Evolutionary conservation across 2,888 invertebrate species (phyloP).

Genomic region (Acleris holmiana): DNA sequence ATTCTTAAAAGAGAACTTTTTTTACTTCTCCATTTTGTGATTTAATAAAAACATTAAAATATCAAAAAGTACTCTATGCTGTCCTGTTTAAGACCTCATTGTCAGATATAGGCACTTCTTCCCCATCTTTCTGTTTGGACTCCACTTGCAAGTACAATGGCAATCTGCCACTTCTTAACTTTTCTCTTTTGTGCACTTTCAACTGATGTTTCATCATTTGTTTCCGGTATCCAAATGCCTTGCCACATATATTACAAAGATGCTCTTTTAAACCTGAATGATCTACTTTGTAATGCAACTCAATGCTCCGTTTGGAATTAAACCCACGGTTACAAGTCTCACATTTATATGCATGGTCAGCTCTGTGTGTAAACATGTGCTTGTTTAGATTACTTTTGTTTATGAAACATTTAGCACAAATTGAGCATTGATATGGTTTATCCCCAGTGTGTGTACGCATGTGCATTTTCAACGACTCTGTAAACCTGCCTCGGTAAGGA

Average conservation of each 20-base stretch:
- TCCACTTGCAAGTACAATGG: conserved; percentile 71
- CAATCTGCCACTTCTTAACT: conserved; percentile 64
- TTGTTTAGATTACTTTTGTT: conserved; percentile 75
- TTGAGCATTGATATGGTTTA: conserved; percentile 69
- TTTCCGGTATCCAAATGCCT: conserved; percentile 73
- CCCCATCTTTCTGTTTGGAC: conserved; percentile 52
- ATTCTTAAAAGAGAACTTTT: too few relatives aligned
- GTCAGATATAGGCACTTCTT: conserved; percentile 38
- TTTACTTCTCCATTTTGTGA: too few relatives aligned
- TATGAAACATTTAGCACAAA: conserved; percentile 68
- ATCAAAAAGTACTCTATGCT: neutral
- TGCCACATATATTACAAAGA: conserved; percentile 68
- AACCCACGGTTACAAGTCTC: conserved; percentile 67
- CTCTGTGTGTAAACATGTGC: conserved; percentile 65
- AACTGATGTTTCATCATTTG: conserved; percentile 78
- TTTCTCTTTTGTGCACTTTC: conserved; percentile 73
- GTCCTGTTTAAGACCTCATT: neutral
- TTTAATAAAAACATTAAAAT: neutral
- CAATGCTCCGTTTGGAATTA: conserved; percentile 63
- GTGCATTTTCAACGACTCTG: conserved; percentile 71
- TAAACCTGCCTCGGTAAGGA: conserved; percentile 71
- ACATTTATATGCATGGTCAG: conserved; percentile 65
- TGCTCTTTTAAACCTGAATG: conserved; percentile 74
- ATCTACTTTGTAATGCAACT: conserved; percentile 70
- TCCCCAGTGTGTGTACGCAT: conserved; percentile 76